Evolutionary conservation across 2,113 vertebrate species (phyloP).

Genomic region (Miniopterus natalensis): DNA sequence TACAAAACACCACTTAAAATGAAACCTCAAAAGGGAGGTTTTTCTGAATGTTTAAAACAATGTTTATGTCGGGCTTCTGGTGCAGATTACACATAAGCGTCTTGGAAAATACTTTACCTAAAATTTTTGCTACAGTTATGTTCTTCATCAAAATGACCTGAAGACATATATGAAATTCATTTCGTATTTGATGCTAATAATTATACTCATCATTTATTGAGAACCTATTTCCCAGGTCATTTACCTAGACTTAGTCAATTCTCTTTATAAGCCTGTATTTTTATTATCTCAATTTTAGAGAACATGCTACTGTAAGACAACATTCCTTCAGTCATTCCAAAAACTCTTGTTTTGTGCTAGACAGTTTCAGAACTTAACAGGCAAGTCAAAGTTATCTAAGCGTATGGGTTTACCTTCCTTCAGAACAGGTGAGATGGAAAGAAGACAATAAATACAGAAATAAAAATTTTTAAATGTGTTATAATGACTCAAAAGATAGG

Average conservation of each 20-base stretch:
- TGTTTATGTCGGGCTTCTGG: slow-evolving; percentile 70
- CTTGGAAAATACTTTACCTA: slow-evolving; percentile 56
- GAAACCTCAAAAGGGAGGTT: slow-evolving; percentile 75
- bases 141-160: slow-evolving; percentile 42
- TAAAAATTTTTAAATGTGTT: not conserved
- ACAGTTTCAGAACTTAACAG: slow-evolving; percentile 6
- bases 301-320: not conserved
- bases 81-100: slow-evolving; percentile 63
- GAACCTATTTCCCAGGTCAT: not conserved
- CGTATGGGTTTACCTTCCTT: not conserved
- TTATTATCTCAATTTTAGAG: not conserved
- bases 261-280: not conserved
- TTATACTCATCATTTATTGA: slow-evolving; percentile 31
- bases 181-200: slow-evolving; percentile 26
- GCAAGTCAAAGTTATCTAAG: not conserved
- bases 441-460: not conserved
- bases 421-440: not conserved
- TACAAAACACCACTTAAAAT: slow-evolving; percentile 81
- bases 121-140: slow-evolving; percentile 21
- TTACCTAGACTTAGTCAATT: slow-evolving; percentile 27
- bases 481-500: not conserved
- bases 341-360: not conserved
- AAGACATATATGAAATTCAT: slow-evolving; percentile 36
- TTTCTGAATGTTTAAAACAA: slow-evolving; percentile 63
- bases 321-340: not conserved